Evolutionary conservation across 2,797 vertebrate species (phyloP).

Genomic region (Leptatherina wallacei): DNA sequence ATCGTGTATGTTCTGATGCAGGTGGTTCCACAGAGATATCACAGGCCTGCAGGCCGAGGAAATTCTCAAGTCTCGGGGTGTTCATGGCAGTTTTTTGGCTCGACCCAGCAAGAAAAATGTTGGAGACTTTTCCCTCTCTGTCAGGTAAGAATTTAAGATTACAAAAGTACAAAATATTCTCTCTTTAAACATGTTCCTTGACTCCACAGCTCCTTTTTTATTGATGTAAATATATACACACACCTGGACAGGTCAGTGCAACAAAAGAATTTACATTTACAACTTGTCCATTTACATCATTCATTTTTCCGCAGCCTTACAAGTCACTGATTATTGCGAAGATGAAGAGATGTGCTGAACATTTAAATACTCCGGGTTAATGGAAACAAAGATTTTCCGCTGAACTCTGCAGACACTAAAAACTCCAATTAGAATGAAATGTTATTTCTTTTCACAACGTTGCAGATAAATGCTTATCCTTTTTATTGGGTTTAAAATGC

Average conservation of each 20-base stretch:
- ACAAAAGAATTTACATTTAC: background rate
- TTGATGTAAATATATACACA: background rate
- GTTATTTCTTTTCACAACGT: background rate
- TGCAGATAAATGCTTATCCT: background rate
- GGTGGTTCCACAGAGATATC: slow-evolving; percentile 98
- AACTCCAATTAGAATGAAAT: background rate
- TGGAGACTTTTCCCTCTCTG: slow-evolving; percentile 95
- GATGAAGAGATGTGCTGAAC: background rate
- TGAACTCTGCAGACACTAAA: background rate
- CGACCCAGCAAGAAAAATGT: slow-evolving; percentile 92
- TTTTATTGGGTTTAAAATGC: background rate
- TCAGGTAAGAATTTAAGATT: slow-evolving; percentile 83
- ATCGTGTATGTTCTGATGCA: slow-evolving; percentile 55
- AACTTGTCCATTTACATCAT: slow-evolving; percentile 5
- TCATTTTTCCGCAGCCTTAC: background rate
- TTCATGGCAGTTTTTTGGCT: slow-evolving; percentile 93
- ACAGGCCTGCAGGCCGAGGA: slow-evolving; percentile 91
- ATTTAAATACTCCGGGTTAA: background rate
- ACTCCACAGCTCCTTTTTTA: background rate
- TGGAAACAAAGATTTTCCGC: slow-evolving; percentile 6
- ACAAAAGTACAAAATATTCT: background rate
- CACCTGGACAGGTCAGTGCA: background rate
- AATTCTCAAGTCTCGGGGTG: slow-evolving; percentile 88
- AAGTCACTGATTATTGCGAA: background rate
- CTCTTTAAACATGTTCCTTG: background rate